Conservation (phyloP, 37 sponge, comb jelly and placozoan genomes). For the Lycopodina hypogea region DNA sequence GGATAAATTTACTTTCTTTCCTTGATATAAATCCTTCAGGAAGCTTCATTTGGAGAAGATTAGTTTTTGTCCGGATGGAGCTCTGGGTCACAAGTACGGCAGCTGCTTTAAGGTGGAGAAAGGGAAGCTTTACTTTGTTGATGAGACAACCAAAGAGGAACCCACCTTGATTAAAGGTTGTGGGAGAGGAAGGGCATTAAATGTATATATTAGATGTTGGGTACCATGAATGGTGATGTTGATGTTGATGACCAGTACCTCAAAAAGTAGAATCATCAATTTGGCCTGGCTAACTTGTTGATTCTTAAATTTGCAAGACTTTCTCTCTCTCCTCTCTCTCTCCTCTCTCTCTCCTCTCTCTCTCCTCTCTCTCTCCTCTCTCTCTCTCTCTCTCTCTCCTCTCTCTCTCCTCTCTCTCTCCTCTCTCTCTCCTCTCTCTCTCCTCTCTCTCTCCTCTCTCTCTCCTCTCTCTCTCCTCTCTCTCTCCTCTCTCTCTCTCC, state of each 20-base stretch:
- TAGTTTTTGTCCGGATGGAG: constrained; percentile 33
- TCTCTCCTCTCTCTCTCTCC: too few species aligned
- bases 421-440: too few species aligned
- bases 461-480: too few species aligned
- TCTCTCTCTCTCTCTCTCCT: too few species aligned
- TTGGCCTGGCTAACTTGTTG: too few species aligned
- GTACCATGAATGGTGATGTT: not conserved
- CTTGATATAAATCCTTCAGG: constrained; percentile 6
- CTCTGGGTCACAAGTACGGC: constrained; percentile 50
- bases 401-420: too few species aligned
- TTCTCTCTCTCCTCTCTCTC: too few species aligned
- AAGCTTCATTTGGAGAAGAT: constrained; percentile 54
- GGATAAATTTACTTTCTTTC: not conserved
- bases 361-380: too few species aligned
- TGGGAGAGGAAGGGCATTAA: not conserved
- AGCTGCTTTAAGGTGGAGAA: constrained; percentile 35
- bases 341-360: too few species aligned
- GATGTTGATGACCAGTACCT: not conserved
- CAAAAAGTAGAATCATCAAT: not conserved
- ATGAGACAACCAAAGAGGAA: not conserved
- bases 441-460: too few species aligned
- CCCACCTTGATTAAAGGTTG: not conserved
- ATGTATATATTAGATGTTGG: not conserved
- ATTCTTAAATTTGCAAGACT: too few species aligned
- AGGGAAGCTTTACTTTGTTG: constrained; percentile 10